Evolutionary conservation across 2,888 invertebrate species (phyloP).

Genomic region (Acholoe squamosa): DNA sequence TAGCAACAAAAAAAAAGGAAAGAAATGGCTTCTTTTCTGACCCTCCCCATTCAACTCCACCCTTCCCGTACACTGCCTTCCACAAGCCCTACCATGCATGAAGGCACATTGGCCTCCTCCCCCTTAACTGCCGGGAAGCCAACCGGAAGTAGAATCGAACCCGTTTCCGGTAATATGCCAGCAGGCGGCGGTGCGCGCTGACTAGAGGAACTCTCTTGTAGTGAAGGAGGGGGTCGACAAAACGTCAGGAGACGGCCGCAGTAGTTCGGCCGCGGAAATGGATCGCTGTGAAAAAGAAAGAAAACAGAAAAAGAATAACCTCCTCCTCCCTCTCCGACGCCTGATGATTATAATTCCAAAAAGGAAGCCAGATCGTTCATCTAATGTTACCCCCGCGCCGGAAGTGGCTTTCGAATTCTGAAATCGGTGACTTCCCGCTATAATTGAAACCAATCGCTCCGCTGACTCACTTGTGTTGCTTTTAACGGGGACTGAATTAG

Average conservation of each 20-base stretch:
- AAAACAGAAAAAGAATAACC: neutral
- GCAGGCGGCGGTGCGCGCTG: neutral
- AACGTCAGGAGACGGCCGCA: neutral
- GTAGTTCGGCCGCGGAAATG: slow-evolving; percentile 35
- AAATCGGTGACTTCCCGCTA: slow-evolving; percentile 32
- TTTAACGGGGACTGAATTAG: slow-evolving; percentile 14
- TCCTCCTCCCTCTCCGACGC: neutral
- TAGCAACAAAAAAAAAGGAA: neutral
- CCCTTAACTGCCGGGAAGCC: slow-evolving; percentile 38
- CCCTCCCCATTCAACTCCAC: neutral
- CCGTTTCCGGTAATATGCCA: slow-evolving; percentile 42
- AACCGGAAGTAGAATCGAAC: slow-evolving; percentile 55
- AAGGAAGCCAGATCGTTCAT: slow-evolving; percentile 35
- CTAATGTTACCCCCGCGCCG: slow-evolving; percentile 37
- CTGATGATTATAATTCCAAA: slow-evolving; percentile 55
- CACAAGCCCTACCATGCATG: too few species aligned
- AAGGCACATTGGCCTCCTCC: neutral
- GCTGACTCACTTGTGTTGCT: neutral
- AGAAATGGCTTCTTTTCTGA: neutral
- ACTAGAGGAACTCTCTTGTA: slow-evolving; percentile 16
- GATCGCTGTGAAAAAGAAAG: slow-evolving; percentile 30
- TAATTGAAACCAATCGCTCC: slow-evolving; percentile 11
- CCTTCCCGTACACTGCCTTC: neutral
- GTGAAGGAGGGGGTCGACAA: neutral
- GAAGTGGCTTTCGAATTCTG: slow-evolving; percentile 29